phyloP scores from a whole-genome alignment of 2,113 vertebrate genomes.

The Odobenus rosmarus region DNA sequence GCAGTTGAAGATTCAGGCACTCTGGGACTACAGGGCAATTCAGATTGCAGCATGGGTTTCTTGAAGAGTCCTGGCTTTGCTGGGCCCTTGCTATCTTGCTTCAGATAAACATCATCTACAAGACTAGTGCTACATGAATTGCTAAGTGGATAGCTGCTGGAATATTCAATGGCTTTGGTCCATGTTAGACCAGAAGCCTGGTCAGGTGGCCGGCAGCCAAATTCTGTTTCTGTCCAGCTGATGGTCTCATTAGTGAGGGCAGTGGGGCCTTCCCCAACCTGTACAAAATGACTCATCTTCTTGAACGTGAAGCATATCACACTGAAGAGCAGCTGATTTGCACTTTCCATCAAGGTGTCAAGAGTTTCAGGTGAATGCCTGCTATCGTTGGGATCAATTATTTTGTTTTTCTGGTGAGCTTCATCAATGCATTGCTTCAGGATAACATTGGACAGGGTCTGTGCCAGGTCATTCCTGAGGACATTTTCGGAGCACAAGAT shows the following conservation, averaged over 20 bases:
- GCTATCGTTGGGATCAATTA: background rate
- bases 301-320: constrained; percentile 92
- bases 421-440: constrained; percentile 93
- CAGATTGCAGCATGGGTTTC: constrained; percentile 51
- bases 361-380: constrained; percentile 71
- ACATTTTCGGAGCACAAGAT: constrained; percentile 84
- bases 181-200: background rate
- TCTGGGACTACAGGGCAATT: constrained; percentile 29
- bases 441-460: constrained; percentile 92
- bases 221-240: constrained; percentile 53
- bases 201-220: constrained; percentile 58
- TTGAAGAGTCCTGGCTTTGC: background rate
- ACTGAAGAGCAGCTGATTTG: constrained; percentile 91
- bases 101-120: background rate
- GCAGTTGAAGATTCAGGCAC: background rate
- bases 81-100: background rate
- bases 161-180: constrained; percentile 3
- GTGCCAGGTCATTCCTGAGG: constrained; percentile 89
- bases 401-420: constrained; percentile 87
- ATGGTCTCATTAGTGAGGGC: constrained; percentile 56
- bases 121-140: background rate
- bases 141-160: constrained; percentile 34
- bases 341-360: constrained; percentile 88
- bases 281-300: constrained; percentile 90
- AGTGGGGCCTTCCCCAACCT: constrained; percentile 80